These are phyloP conservation scores for Tenthredo scrophulariae DNA, from an alignment of 2,888 invertebrate genomes.

Conservation along the genomic window DNA sequence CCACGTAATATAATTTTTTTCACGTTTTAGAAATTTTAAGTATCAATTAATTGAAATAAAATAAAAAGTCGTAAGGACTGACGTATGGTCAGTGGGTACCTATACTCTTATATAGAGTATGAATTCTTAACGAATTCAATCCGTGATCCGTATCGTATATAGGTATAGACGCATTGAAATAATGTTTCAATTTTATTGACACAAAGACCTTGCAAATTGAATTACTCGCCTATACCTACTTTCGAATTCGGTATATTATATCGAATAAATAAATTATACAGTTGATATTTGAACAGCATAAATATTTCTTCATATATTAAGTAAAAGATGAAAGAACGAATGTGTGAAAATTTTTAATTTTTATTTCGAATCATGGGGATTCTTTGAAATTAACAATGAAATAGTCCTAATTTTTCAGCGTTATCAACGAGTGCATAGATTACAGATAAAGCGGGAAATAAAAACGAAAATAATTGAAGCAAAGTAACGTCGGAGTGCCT, in stretches of 20 bases:
- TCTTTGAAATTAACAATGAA: no score
- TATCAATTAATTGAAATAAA: conserved; percentile 4
- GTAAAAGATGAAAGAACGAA: no score
- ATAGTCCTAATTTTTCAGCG: no score
- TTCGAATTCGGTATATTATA: background rate
- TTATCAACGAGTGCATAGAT: background rate
- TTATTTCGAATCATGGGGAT: no score
- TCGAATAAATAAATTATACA: background rate
- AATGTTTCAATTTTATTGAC: conserved; percentile 1
- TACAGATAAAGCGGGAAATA: background rate
- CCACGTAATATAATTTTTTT: background rate
- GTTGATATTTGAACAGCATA: background rate
- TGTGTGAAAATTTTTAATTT: no score
- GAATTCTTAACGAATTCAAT: background rate
- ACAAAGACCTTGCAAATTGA: background rate
- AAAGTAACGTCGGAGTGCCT: background rate
- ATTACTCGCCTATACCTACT: background rate
- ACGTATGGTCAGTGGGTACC: background rate
- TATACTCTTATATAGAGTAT: background rate
- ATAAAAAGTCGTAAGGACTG: background rate
- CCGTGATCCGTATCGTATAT: background rate
- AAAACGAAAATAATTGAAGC: background rate
- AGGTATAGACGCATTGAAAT: background rate
- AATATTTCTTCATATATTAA: background rate
- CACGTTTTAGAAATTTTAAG: conserved; percentile 18